Conservation (phyloP, 2,113 vertebrate species). For the Nesogale talazaci region DNA sequence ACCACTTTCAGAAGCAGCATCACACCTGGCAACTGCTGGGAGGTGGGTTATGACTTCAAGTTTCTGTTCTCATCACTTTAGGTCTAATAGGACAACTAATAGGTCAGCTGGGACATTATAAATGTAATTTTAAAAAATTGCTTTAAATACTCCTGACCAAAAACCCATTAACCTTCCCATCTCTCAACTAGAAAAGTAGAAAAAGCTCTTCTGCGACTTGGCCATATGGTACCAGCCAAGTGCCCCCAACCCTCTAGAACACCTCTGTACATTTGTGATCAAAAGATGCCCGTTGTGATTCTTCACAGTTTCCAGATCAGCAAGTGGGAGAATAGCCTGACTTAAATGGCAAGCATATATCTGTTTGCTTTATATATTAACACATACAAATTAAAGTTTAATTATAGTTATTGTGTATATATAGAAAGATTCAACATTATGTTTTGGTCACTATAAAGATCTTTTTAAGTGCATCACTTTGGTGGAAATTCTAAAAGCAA, state of each 20-base stretch:
- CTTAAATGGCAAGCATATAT: conserved; percentile 38
- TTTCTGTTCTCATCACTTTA: conserved; percentile 63
- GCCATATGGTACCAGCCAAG: neutral
- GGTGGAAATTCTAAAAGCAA: conserved; percentile 35
- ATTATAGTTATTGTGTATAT: conserved; percentile 54
- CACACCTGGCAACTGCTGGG: conserved; percentile 38
- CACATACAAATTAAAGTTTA: conserved; percentile 36
- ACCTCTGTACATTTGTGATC: neutral
- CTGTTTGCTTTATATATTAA: conserved; percentile 51
- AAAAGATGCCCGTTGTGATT: neutral
- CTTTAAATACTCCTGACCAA: conserved; percentile 74
- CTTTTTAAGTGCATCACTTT: conserved; percentile 47
- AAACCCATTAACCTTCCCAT: conserved; percentile 64
- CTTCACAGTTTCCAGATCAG: neutral
- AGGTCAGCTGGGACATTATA: conserved; percentile 59
- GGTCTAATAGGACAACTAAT: conserved; percentile 70
- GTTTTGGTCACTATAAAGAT: conserved; percentile 44
- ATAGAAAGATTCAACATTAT: neutral
- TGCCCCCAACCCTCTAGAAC: neutral
- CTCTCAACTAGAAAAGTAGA: conserved; percentile 26
- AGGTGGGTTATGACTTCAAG: conserved; percentile 21
- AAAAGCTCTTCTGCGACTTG: neutral
- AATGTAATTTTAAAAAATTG: conserved; percentile 66
- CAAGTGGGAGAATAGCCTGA: neutral
- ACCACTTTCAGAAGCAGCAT: conserved; percentile 47